Evolutionary conservation across 2,797 vertebrate species (phyloP), one percentile per base, ranked within the genome.

Genomic region (Notolabrus celidotus): DNA sequence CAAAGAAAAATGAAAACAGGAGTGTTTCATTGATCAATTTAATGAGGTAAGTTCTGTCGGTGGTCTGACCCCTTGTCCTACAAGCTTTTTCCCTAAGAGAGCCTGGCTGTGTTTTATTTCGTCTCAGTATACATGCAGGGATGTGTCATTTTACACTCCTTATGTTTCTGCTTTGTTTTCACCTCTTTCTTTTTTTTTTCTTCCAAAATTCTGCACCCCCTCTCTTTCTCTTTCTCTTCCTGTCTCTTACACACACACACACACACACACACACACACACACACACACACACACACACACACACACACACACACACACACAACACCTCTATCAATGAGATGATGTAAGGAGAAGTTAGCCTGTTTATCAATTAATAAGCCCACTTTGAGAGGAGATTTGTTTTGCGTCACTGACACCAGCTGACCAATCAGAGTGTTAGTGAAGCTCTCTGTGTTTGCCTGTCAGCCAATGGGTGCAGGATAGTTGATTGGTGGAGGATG

Each of bases 331-430:
- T 42, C 23, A 20, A 1, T 63, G 42, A 23, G 71, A 74, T 76
- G 61, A 77, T 47, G 41, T 38, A 17, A 72, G 39, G 52, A 65
- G 64, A 68, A 47, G 22, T 47, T 25, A 55, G 55, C 69, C 68
- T 50, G 54, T 62, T 75, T 73, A 88, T 85, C 81, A 79, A 58
- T 87, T 76, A 71, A 85, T 86, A 68, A 83, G 67, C 73, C 80
- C 56, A 55, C 55, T 71, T 81, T 77, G 65, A 81, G 63, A 83
- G 68, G 78, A 64, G 74, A 84, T 87, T 89, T 88, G 64, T 20
- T 79, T 72, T 83, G 71, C 74, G 69, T 81, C 83, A 88, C 9
- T 38, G 50, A 61, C 77, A 73, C 33, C 60, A 50, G 62, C 80
- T 72, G 70, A 79, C 76, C 76, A 74, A 70, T 85, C 34, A 72